Percentiles rank a stretch among this genome's conserved stretches.
Conservation (phyloP, 1,140 invertebrate genomes). For the Alviniconcha marisindica region DNA sequence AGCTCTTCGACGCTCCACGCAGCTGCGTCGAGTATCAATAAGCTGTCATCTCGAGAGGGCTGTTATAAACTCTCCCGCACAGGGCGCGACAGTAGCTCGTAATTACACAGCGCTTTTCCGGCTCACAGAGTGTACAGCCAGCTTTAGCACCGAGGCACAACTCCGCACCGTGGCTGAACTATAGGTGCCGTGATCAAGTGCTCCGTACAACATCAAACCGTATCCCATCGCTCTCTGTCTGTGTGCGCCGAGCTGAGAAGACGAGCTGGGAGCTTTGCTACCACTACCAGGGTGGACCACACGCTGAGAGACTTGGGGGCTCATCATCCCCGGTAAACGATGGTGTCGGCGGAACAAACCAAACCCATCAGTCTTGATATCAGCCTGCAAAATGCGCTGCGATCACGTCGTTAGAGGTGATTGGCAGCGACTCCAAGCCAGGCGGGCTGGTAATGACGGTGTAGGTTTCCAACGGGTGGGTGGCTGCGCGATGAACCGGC, state of each 20-base stretch:
- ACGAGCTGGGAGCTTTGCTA: too few relatives aligned
- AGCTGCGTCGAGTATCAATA: too few relatives aligned
- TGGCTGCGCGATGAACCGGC: background rate
- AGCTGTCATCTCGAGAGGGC: too few relatives aligned
- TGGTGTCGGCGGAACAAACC: background rate
- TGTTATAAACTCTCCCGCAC: too few relatives aligned
- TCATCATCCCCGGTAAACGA: background rate
- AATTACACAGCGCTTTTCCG: too few relatives aligned
- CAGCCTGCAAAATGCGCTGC: background rate
- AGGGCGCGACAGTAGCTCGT: too few relatives aligned
- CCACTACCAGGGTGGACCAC: background rate
- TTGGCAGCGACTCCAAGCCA: background rate
- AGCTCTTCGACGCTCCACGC: too few relatives aligned
- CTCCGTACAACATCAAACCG: background rate
- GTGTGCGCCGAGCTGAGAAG: background rate
- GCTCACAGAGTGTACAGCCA: too few relatives aligned
- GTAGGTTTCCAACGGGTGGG: background rate
- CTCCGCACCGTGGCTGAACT: too few relatives aligned
- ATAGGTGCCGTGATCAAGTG: too few relatives aligned
- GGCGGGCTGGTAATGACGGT: background rate
- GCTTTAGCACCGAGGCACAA: too few relatives aligned
- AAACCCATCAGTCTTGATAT: background rate
- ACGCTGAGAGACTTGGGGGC: background rate
- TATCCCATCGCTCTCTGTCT: background rate
- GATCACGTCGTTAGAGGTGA: conserved; percentile 2